Base-by-base conservation (phyloP, 2,797 vertebrate genomes). In the Carcharodon carcharias region DNA sequence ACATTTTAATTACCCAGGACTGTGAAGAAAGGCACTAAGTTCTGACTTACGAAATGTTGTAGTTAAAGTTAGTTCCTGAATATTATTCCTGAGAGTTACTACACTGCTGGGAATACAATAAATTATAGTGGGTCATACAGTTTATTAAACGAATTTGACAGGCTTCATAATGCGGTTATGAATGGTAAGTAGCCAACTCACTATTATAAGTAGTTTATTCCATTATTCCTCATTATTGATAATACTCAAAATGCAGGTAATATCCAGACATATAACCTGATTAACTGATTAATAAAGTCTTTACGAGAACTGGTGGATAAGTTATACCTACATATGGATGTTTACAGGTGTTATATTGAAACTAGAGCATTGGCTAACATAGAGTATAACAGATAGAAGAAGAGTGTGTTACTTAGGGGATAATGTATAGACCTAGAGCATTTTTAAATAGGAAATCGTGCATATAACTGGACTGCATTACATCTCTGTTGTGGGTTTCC, bases 21-120 rank as follows among this genome's bases (percentile, higher is more conserved):
- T 1, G 28, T 54, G 94, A 6, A 95, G 54, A 18, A 77, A 95
- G 69, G 69, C 94, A 77, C 23, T 77, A 95, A 77, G 50, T n/a
- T 54, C 94, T n/a, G 67, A 35, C 50, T 77, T 73, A 56, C 35
- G 45, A 58, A 71, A 77, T 50, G 54, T 56, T 56, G 45, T 35
- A 56, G 50, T 95, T 95, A 77, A 95, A 67, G 94, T 95, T 95
- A 95, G 50, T 77, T 95, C 67, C 31, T 95, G 67, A 26, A 56
- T 71, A 95, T 11, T 73, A 95, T 95, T 95, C 71, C 67, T 14
- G 40, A 50, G 26, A 71, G 23, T 31, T 95, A 35, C 71, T 69
- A 71, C 45, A n/a, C 65, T 95, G 93, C 28, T 31, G 93, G 50
- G 93, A 95, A 67, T 69, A 54, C 40, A 77, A 56, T 14, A 77